These are phyloP conservation scores for Sericinus montela DNA, from an alignment of 2,888 invertebrate genomes.

Conservation along the genomic window DNA sequence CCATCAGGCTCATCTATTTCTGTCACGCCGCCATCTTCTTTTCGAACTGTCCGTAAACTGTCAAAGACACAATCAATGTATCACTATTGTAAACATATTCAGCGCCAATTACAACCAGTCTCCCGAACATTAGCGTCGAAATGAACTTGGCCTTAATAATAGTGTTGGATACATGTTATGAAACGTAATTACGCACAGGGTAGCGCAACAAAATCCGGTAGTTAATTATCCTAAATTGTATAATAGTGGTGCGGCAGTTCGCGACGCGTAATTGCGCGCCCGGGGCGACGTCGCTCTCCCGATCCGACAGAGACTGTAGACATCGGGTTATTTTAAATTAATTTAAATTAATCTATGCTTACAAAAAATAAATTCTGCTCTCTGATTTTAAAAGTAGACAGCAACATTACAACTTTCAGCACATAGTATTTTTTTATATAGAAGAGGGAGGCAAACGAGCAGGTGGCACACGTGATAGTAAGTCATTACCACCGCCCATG, in stretches of 20 bases:
- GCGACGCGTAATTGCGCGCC: constrained; percentile 46
- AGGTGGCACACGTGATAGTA: no score
- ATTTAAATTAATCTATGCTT: constrained; percentile 19
- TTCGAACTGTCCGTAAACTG: neutral
- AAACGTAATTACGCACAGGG: constrained; percentile 64
- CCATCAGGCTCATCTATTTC: no score
- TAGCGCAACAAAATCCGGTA: constrained; percentile 71
- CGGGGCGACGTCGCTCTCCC: constrained; percentile 17
- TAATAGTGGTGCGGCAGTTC: constrained; percentile 66
- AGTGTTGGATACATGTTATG: constrained; percentile 62
- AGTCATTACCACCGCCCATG: no score
- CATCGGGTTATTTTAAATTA: constrained; percentile 20
- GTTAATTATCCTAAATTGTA: constrained; percentile 79
- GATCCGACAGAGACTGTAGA: constrained; percentile 10
- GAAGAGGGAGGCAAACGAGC: no score
- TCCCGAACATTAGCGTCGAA: constrained; percentile 53
- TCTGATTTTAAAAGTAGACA: neutral
- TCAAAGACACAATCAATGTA: constrained; percentile 20
- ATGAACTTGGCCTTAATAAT: constrained; percentile 53
- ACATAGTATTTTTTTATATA: no score
- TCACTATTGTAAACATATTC: constrained; percentile 44
- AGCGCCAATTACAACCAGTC: constrained; percentile 52
- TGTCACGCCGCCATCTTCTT: no score
- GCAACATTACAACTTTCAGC: neutral
- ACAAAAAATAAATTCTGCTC: neutral